phyloP scores from a whole-genome alignment of 2,797 vertebrate species.

The Allobates femoralis region DNA sequence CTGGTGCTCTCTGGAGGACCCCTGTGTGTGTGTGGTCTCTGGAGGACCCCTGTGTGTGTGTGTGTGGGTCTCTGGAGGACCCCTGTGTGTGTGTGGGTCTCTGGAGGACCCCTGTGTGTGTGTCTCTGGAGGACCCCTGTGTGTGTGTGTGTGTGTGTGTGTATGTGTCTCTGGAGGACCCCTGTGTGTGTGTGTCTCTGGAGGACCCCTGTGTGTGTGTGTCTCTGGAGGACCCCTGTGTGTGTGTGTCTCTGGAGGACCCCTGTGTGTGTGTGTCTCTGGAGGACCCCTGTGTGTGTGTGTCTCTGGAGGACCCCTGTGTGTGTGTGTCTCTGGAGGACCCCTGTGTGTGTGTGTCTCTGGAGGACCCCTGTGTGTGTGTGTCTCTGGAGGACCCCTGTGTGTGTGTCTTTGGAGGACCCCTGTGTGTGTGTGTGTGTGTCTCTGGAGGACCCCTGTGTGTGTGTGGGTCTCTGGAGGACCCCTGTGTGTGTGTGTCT shows the following conservation, averaged over 20 bases:
- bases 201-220: too few relatives aligned
- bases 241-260: background rate
- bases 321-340: background rate
- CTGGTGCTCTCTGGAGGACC: background rate
- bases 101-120: background rate
- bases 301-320: background rate
- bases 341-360: background rate
- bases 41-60: background rate
- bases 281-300: background rate
- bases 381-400: too few relatives aligned
- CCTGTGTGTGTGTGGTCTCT: too few relatives aligned
- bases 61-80: background rate
- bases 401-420: too few relatives aligned
- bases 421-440: too few relatives aligned
- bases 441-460: background rate
- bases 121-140: background rate
- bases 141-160: too few relatives aligned
- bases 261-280: too few relatives aligned
- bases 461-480: background rate
- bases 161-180: too few relatives aligned
- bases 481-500: too few relatives aligned
- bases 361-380: too few relatives aligned
- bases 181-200: too few relatives aligned
- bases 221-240: background rate
- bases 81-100: background rate